Conservation (phyloP, 2,113 vertebrate species). For the Oenanthe oenanthe region DNA sequence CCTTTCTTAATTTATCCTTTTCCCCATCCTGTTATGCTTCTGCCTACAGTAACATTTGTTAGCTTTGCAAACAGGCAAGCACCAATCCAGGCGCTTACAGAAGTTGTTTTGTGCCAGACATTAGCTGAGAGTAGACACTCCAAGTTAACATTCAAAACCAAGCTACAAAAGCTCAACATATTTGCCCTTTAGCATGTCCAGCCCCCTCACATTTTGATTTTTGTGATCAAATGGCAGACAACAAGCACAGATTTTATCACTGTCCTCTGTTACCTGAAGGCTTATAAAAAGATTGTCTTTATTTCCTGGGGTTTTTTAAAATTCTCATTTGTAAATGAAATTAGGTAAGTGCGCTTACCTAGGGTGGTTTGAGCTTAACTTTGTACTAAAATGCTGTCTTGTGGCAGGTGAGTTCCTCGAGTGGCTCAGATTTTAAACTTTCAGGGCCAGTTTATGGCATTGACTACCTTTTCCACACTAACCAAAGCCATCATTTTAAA, state of each 20-base stretch:
- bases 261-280: conserved; percentile 10
- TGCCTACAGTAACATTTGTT: background rate
- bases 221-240: conserved; percentile 23
- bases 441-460: background rate
- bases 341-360: background rate
- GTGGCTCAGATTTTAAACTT: background rate
- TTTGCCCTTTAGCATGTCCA: conserved; percentile 33
- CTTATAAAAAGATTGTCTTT: background rate
- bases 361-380: background rate
- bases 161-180: background rate
- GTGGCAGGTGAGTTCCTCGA: background rate
- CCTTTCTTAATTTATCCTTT: background rate
- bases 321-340: background rate
- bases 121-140: background rate
- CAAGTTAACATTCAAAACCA: background rate
- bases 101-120: background rate
- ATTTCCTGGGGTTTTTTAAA: background rate
- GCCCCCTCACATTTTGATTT: conserved; percentile 34
- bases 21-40: background rate
- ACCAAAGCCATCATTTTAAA: background rate
- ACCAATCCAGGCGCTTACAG: background rate
- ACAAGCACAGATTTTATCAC: conserved; percentile 33
- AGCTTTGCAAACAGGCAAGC: background rate
- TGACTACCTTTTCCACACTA: background rate
- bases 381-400: background rate